A percentile compares a stretch with the other conserved stretches of the same genome.
Conservation (phyloP, 2,797 vertebrate species). For the Phrynocephalus vlangalii region DNA sequence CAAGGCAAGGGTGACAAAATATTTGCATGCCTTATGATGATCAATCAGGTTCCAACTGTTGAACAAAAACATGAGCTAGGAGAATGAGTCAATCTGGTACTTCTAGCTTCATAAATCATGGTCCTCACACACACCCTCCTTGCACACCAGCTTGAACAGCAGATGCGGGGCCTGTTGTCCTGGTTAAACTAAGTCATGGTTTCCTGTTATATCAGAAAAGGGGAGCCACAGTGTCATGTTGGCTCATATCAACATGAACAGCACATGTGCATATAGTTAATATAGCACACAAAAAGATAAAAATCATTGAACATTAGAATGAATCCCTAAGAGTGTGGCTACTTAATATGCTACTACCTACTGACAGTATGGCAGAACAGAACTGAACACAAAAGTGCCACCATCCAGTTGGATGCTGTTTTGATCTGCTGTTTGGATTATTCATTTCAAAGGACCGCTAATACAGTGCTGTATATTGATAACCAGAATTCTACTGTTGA, state of each 20-base stretch:
- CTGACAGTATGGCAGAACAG: background rate
- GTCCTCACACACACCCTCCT: background rate
- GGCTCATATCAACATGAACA: background rate
- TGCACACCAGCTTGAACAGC: background rate
- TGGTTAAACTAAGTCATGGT: background rate
- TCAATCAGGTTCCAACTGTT: background rate
- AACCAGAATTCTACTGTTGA: no score
- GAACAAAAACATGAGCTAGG: background rate
- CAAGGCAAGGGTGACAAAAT: background rate
- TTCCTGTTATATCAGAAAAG: background rate
- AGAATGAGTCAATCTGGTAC: background rate
- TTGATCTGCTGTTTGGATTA: background rate
- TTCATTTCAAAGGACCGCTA: background rate
- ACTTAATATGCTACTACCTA: background rate
- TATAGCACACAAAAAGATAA: background rate
- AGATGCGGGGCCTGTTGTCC: background rate
- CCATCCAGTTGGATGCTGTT: background rate
- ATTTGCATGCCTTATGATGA: background rate
- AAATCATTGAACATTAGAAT: background rate
- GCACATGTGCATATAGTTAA: background rate
- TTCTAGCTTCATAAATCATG: background rate
- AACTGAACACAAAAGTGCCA: background rate
- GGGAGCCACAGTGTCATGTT: background rate
- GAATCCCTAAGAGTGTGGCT: background rate
- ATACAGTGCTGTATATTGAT: background rate